Evolutionary conservation across 1,140 invertebrate species (phyloP).

Genomic region (Drosophila tropicalis): DNA sequence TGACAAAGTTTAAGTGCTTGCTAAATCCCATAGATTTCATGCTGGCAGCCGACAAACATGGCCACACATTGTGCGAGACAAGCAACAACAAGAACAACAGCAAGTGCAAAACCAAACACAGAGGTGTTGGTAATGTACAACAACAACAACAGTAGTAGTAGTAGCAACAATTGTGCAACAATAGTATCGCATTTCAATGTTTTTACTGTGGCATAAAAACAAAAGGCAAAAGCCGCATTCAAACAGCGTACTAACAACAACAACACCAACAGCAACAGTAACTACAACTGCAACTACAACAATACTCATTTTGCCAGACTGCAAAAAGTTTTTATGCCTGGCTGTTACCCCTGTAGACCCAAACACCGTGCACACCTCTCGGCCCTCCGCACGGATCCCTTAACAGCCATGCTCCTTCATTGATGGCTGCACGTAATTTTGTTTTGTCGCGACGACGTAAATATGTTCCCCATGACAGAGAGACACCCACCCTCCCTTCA

Average conservation of each 20-base stretch:
- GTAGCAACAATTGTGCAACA: conserved; percentile 68
- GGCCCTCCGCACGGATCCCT: background rate
- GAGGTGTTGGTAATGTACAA: conserved; percentile 69
- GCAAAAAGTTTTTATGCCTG: conserved; percentile 72
- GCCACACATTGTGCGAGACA: conserved; percentile 79
- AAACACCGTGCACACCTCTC: background rate
- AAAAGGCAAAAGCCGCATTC: conserved; percentile 78
- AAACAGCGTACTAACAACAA: conserved; percentile 67
- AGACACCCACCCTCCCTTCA: conserved; percentile 18
- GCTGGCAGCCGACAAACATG: conserved; percentile 75
- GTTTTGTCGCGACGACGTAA: conserved; percentile 80
- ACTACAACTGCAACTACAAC: conserved; percentile 24
- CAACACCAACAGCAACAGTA: conserved; percentile 37
- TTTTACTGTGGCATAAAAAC: conserved; percentile 79
- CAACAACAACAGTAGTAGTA: conserved; percentile 36
- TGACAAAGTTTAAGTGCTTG: conserved; percentile 81
- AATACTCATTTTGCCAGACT: conserved; percentile 55
- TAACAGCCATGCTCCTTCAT: background rate
- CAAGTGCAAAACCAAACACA: conserved; percentile 36
- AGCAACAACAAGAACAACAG: conserved; percentile 32
- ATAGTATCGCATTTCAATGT: conserved; percentile 79
- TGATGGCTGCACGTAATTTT: conserved; percentile 71
- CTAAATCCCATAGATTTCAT: conserved; percentile 80
- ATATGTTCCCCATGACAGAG: conserved; percentile 70
- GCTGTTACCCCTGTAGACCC: background rate